Base-by-base conservation (phyloP, 2,888 invertebrate species). In the Anthophora plumipes region DNA sequence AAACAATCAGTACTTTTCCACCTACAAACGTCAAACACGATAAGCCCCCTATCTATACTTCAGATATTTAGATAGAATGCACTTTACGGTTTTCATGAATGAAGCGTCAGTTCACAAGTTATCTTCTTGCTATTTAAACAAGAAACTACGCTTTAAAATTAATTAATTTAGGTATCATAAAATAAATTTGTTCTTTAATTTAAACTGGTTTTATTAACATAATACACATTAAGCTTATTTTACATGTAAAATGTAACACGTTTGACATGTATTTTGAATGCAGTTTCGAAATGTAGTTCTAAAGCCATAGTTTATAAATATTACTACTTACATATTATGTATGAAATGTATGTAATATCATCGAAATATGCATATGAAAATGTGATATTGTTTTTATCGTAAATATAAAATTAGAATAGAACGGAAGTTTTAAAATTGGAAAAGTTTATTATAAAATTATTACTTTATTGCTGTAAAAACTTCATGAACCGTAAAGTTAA, bases 1-100 rank as follows among this genome's bases (percentile, higher is more conserved):
- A 73, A 78, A 81, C 73, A 73, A 61, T 57, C 60, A 17, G 25
- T 52, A 48, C 31, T 50, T 43, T 66, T 43, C 59, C 12, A 60
- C 20, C 4, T 8, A 12, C 11, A 55, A 78, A 78, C 39, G 60
- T 69, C 69, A 72, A 70, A 72, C 25, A 14, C 41, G 20, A 64
- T 64, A 79, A 70, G 57, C 52, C 68, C 57, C 12, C 63, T 75
- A 73, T 52, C 41, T 22, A 25, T 9, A n/a, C 37, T 50, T 59
- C 55, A 50, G 14, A 41, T 41, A 54, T 55, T 57, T 63, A 63
- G 14, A 12, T 46, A 48, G n/a, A 64, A 72, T 48, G n/a, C 46
- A 50, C 25, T 61, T 54, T 41, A 43, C 31, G 14, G 48, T 64
- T 70, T 76, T 43, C 75, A 76, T 70, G 63, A 70, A 57, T 31